phyloP scores from a whole-genome alignment of 2,888 invertebrate genomes.

The Nemotelus pantherinus region DNA sequence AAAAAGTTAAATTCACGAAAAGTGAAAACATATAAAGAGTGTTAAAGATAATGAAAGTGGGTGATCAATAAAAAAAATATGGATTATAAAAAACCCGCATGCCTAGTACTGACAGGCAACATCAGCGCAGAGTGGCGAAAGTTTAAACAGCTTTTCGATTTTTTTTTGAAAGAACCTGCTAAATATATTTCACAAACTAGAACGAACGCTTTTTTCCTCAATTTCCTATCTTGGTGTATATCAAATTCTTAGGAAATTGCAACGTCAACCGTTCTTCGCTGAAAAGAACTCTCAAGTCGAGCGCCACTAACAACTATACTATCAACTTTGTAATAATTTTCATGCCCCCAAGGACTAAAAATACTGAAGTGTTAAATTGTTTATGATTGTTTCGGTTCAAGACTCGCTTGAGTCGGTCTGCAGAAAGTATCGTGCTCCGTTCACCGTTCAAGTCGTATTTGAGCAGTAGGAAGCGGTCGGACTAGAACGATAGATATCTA shows the following conservation, averaged over 20 bases:
- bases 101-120: no score
- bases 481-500: not conserved
- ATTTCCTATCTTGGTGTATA: slow-evolving; percentile 1
- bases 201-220: not conserved
- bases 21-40: no score
- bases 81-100: no score
- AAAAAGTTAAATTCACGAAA: no score
- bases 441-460: not conserved
- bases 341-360: slow-evolving; percentile 43
- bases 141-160: not conserved
- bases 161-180: not conserved
- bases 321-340: slow-evolving; percentile 47
- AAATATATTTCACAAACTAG: not conserved
- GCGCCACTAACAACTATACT: not conserved
- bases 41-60: no score
- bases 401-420: slow-evolving; percentile 38
- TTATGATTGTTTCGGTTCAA: slow-evolving; percentile 50
- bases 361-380: slow-evolving; percentile 50
- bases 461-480: not conserved
- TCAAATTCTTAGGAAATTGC: slow-evolving; percentile 9
- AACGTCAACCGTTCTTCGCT: not conserved
- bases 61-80: no score
- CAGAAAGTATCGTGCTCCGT: slow-evolving; percentile 28
- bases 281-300: not conserved
- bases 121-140: not conserved